Conservation (phyloP, 2,797 vertebrate species). For the Psittacula echo region DNA sequence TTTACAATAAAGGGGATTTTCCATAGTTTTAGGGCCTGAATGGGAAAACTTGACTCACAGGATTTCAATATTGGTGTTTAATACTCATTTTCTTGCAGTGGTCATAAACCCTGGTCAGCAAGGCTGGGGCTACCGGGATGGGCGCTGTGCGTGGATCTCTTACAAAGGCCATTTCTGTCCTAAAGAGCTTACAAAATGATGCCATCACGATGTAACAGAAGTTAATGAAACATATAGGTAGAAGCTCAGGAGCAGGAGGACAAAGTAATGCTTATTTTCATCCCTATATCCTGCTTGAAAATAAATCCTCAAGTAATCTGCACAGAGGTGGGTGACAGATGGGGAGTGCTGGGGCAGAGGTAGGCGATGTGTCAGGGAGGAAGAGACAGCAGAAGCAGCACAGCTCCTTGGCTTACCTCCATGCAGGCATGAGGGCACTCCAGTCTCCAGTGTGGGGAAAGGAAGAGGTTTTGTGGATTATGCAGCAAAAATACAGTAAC, state of each 20-base stretch:
- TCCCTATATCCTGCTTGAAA: neutral
- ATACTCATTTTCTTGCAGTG: neutral
- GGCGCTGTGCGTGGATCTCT: neutral
- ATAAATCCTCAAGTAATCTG: neutral
- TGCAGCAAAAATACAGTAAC: neutral
- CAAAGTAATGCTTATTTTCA: neutral
- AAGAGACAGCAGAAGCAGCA: no score
- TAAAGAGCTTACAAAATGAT: neutral
- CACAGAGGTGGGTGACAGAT: neutral
- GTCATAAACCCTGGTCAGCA: fast-evolving
- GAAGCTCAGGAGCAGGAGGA: neutral
- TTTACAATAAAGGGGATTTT: neutral
- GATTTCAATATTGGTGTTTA: neutral
- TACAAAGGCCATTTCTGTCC: neutral
- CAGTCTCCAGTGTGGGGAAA: neutral
- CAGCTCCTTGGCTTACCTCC: neutral
- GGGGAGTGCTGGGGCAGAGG: neutral
- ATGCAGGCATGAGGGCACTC: fast-evolving
- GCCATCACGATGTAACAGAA: neutral
- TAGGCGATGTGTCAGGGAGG: neutral
- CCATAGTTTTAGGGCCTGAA: neutral
- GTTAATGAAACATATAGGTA: neutral
- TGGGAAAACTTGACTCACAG: neutral
- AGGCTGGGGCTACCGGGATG: neutral
- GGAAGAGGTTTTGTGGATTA: neutral